Base-by-base conservation (phyloP, 2,888 invertebrate species). In the Cephus rjabovi region DNA sequence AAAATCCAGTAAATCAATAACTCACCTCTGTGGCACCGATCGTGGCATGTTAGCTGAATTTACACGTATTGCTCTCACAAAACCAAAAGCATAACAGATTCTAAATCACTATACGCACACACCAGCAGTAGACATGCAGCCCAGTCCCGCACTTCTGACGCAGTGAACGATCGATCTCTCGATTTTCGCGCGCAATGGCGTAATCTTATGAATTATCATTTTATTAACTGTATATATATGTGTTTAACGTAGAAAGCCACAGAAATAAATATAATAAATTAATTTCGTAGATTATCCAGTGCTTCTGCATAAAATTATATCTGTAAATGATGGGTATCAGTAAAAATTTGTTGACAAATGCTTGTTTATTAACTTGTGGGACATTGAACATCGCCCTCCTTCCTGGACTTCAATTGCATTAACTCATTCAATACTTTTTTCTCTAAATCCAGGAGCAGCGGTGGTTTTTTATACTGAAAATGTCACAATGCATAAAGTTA, bases 381-480 rank as follows among this genome's bases (percentile, higher is more conserved):
- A 80, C 92, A 92, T 70, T 91, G 89, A 30, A 89, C 83, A 34
- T 90, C 89, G 23, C 88, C 87, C 11, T 91, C 89, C 69, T 89
- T 89, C 35, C 79, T 81, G 4, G 87, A 79, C 79, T 91, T 88
- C 3, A 90, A 69, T 79, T 90, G 77, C 68, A 85, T 83, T 74
- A 92, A 81, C 83, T 90, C 90, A 33, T 89, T 84, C 37, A 92
- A 82, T 33, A 92, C 79, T 77, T 87, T 86, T 78, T 94, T 95
- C 86, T 97, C 97, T 93, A 96, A 93, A 56, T 95, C 94, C 73
- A 95, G 86, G 0, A 97, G 91, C 81, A 94, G 93, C 80, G 93
- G 93, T 1, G 97, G 97, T 88, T 97, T 97, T 87, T 95, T 95
- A 87, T 96, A 96, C 95, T 96, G 92, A 83, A 94, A 94, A 84